Percentiles rank a stretch among this genome's conserved stretches.
These are phyloP conservation scores for Napeogenes sylphis DNA, from an alignment of 2,888 invertebrate genomes.

Conservation along the genomic window DNA sequence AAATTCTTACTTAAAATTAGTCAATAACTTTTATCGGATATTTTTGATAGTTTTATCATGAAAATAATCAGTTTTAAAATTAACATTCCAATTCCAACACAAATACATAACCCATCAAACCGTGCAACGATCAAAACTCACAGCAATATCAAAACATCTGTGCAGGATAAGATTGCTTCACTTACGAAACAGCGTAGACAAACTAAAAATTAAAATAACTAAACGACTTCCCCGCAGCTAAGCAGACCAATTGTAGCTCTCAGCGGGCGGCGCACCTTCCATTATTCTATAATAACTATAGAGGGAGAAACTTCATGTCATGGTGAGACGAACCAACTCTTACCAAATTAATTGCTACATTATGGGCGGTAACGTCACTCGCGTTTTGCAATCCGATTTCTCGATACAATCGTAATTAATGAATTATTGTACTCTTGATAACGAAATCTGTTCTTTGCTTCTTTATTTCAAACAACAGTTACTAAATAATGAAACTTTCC, in stretches of 20 bases:
- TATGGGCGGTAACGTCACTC: slow-evolving; percentile 71
- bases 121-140: too few species aligned
- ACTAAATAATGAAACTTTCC: neutral
- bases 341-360: slow-evolving; percentile 71
- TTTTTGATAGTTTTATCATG: too few species aligned
- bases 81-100: too few species aligned
- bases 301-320: slow-evolving; percentile 71
- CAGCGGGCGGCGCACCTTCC: slow-evolving; percentile 75
- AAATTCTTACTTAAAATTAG: too few species aligned
- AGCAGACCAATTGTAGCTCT: slow-evolving; percentile 74
- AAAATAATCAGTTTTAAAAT: too few species aligned
- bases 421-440: slow-evolving; percentile 35
- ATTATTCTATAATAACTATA: slow-evolving; percentile 77
- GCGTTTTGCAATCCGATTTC: slow-evolving; percentile 38
- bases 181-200: slow-evolving; percentile 70
- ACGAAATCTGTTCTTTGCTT: neutral
- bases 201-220: slow-evolving; percentile 77
- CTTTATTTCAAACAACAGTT: neutral
- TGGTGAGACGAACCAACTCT: slow-evolving; percentile 55
- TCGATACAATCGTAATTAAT: slow-evolving; percentile 42
- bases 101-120: too few species aligned
- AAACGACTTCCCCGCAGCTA: slow-evolving; percentile 69
- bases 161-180: slow-evolving; percentile 40
- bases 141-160: slow-evolving; percentile 12
- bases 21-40: too few species aligned